Base-by-base conservation (phyloP, 2,888 invertebrate genomes). In the Patella pellucida region DNA sequence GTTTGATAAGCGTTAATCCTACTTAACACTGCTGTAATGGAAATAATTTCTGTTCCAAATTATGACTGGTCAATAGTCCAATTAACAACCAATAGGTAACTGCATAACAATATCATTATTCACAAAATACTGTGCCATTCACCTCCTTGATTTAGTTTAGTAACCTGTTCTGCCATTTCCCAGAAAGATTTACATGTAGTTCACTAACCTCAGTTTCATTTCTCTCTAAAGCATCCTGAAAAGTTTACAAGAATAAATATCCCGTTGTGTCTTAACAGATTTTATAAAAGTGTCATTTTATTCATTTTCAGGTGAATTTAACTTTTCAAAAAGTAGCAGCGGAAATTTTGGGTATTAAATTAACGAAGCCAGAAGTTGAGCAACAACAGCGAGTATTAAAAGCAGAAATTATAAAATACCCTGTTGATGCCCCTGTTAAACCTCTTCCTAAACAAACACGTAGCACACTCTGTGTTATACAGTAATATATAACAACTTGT, bases 281-380 rank as follows among this genome's bases (percentile, higher is more conserved):
- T 54, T 9, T 7, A 41, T 41, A 41, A 41, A 41, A 41, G 41
- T 41, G 0, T 41, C 27, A 27, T 69, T 62, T 71, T 75, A 23
- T 75, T 67, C 54, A 72, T 54, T 81, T 83, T 0, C 84, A 91
- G 91, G 90, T 92, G 52, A 87, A 83, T 67, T 80, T 90, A 76
- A 91, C 90, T 83, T 94, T 96, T 87, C 94, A 94, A 79, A 94
- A 93, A 85, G 90, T 96, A 70, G 94, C 95, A 15, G 94, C 95
- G 1, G 94, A 94, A 85, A 92, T 94, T 80, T 90, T 95, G 51
- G 94, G 94, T 16, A 91, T 95, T 27, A 93, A 93, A 80, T 89
- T 95, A 78, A 93, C 93, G 27, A 93, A 93, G 85, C 92, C 93
- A 19, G 94, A 95, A 83, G 92, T 93, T 84, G 95, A 95, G 87